Percentiles rank a stretch among this genome's conserved stretches.
phyloP scores from a whole-genome alignment of 2,797 vertebrate species.

The Phoeniculus purpureus region DNA sequence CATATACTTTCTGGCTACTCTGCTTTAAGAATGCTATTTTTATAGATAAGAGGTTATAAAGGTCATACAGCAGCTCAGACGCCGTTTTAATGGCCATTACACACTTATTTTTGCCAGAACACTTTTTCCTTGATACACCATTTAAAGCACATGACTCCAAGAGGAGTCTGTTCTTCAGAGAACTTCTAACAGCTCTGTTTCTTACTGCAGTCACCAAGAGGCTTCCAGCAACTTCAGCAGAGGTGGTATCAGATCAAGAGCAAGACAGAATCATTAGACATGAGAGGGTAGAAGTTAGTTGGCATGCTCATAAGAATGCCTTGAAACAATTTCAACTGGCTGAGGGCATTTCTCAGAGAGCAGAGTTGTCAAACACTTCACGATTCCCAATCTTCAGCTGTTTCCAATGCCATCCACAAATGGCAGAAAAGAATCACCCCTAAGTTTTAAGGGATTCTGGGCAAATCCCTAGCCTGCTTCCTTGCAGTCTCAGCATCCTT shows the following conservation, averaged over 20 bases:
- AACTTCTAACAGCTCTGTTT: background rate
- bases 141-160: background rate
- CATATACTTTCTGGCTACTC: background rate
- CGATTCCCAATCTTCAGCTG: background rate
- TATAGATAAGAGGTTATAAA: background rate
- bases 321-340: background rate
- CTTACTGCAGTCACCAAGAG: background rate
- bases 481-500: background rate
- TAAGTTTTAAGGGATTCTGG: background rate
- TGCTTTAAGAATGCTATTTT: background rate
- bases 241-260: background rate
- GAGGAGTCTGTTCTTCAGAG: background rate
- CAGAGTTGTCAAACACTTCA: background rate
- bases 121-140: background rate
- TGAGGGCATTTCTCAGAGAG: background rate
- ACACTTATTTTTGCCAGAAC: background rate
- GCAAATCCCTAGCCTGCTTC: background rate
- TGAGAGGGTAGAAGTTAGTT: background rate
- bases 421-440: background rate
- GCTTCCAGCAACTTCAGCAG: background rate
- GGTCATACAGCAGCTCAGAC: slow-evolving; percentile 5
- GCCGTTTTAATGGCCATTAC: slow-evolving; percentile 11
- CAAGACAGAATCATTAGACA: background rate
- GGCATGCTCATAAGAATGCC: background rate
- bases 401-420: background rate